Percentiles rank a stretch among this genome's conserved stretches.
Evolutionary conservation across 2,797 vertebrate genomes (phyloP).

Genomic region (Macropodus opercularis): DNA sequence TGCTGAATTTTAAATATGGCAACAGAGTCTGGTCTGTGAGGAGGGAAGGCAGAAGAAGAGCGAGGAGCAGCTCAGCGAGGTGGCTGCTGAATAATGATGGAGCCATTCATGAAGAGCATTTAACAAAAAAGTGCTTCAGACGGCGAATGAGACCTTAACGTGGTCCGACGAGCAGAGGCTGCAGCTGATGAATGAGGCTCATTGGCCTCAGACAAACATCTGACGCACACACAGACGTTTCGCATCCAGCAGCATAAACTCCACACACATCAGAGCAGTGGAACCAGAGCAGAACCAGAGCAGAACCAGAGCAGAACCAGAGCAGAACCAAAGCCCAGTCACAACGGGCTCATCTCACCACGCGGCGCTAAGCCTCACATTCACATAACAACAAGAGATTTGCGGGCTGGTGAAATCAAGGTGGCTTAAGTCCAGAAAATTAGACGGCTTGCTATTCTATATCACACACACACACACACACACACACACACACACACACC

Average conservation of each 20-base stretch:
- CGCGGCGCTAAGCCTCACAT: conserved; percentile 54
- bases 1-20: conserved; percentile 39
- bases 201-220: conserved; percentile 11
- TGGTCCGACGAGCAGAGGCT: conserved; percentile 9
- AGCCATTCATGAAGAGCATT: conserved; percentile 24
- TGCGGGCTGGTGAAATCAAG: conserved; percentile 64
- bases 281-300: too few relatives aligned
- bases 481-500: conserved; percentile 39
- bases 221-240: conserved; percentile 16
- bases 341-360: conserved; percentile 67
- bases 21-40: conserved; percentile 1
- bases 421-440: conserved; percentile 78
- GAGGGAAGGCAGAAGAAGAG: not conserved
- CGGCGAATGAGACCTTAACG: too few relatives aligned
- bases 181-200: conserved; percentile 34
- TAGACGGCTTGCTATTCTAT: conserved; percentile 79
- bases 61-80: not conserved
- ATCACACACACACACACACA: conserved; percentile 14
- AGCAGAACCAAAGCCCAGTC: conserved; percentile 61
- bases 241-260: conserved; percentile 3
- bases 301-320: too few relatives aligned
- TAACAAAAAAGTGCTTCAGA: conserved; percentile 15
- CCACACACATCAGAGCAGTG: conserved; percentile 13
- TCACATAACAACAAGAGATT: conserved; percentile 37
- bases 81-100: conserved; percentile 7